Evolutionary conservation across 2,113 vertebrate species (phyloP).

Genomic region (Phainopepla nitens): DNA sequence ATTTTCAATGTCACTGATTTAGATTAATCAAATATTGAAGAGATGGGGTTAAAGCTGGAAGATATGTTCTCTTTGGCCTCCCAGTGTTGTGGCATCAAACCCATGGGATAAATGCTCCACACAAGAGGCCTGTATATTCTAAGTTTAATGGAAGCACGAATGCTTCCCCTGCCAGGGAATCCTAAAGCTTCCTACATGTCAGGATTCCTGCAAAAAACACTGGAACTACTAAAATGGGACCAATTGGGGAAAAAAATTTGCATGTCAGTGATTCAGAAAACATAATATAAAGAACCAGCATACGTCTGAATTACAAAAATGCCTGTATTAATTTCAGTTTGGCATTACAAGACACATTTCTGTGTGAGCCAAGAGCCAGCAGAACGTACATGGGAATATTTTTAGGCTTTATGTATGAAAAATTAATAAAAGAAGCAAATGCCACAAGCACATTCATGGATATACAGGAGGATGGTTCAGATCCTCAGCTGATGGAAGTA

Average conservation of each 20-base stretch:
- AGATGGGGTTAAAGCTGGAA: background rate
- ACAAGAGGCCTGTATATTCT: background rate
- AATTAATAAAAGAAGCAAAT: background rate
- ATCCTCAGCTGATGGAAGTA: background rate
- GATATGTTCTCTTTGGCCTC: background rate
- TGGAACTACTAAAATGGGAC: background rate
- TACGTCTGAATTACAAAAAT: background rate
- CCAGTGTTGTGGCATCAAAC: background rate
- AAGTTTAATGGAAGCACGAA: background rate
- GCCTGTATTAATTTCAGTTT: background rate
- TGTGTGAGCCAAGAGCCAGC: background rate
- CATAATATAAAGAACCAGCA: background rate
- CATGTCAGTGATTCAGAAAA: background rate
- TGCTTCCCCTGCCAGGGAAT: background rate
- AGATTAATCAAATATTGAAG: constrained; percentile 1
- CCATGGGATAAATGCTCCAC: background rate
- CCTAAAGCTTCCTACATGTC: background rate
- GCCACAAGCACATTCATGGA: background rate
- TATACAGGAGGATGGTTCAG: background rate
- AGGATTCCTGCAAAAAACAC: background rate
- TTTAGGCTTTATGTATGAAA: background rate
- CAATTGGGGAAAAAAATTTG: background rate
- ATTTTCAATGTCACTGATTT: constrained; percentile 1
- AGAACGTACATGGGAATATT: background rate
- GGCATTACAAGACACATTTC: background rate